Percentiles rank a stretch among this genome's conserved stretches.
These are phyloP conservation scores for Campylomormyrus tamandua DNA, from an alignment of 2,113 vertebrate genomes.

Conservation along the genomic window DNA sequence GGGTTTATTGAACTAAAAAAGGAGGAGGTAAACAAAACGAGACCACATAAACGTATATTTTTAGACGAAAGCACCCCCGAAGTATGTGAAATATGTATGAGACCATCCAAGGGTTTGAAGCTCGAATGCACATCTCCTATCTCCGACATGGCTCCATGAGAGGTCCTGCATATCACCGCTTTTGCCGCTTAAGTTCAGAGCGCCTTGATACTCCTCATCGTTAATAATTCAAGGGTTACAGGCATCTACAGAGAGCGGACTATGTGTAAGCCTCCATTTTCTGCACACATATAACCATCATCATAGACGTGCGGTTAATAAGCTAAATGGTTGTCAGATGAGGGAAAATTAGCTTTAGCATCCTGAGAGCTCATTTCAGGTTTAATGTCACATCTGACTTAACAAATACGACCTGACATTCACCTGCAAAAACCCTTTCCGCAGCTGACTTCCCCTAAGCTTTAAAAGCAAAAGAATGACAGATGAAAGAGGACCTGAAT, in stretches of 20 bases:
- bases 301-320: background rate
- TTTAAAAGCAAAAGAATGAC: constrained; percentile 13
- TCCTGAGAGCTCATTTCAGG: background rate
- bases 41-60: constrained; percentile 46
- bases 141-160: constrained; percentile 47
- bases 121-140: constrained; percentile 44
- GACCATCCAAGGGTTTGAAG: constrained; percentile 33
- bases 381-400: constrained; percentile 11
- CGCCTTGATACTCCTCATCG: constrained; percentile 27
- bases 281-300: background rate
- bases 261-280: background rate
- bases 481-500: constrained; percentile 28
- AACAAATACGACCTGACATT: constrained; percentile 18
- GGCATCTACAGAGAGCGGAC: background rate
- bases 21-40: background rate
- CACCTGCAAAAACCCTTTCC: constrained; percentile 31
- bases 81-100: constrained; percentile 66
- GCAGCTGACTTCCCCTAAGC: constrained; percentile 16
- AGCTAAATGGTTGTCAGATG: background rate
- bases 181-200: constrained; percentile 38
- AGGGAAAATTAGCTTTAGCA: background rate
- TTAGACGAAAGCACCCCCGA: constrained; percentile 44
- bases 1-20: background rate
- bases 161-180: constrained; percentile 56
- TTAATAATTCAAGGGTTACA: constrained; percentile 35